A percentile compares a stretch with the other conserved stretches of the same genome.
Conservation (phyloP, 1,140 invertebrate genomes). For the Zelostemma sp. region DNA sequence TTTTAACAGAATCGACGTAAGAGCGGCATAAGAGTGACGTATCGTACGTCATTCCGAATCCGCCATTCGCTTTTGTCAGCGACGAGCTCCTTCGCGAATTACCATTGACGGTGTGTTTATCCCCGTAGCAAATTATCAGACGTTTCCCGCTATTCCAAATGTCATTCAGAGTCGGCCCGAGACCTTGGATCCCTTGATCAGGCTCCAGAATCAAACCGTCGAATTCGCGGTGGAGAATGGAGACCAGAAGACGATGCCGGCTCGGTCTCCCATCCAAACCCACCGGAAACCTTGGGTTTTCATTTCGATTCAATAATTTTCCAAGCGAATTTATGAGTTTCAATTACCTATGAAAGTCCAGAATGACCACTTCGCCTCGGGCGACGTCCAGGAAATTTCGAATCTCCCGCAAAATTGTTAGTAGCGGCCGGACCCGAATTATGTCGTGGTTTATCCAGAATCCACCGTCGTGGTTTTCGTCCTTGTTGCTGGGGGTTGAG, state of each 20-base stretch:
- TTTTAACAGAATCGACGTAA: too few relatives aligned
- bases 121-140: constrained; percentile 77
- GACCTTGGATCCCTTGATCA: constrained; percentile 62
- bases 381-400: constrained; percentile 75
- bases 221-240: constrained; percentile 75
- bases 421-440: constrained; percentile 75
- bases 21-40: too few relatives aligned
- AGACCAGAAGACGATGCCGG: constrained; percentile 73
- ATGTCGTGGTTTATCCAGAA: constrained; percentile 82
- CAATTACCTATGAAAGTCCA: constrained; percentile 77
- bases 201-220: constrained; percentile 71
- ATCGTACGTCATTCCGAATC: too few relatives aligned
- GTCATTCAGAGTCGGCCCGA: constrained; percentile 74
- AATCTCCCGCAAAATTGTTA: constrained; percentile 74
- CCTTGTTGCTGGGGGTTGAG: constrained; percentile 38
- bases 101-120: constrained; percentile 72
- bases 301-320: too few relatives aligned
- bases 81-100: constrained; percentile 27
- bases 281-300: constrained; percentile 74
- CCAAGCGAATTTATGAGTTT: too few relatives aligned
- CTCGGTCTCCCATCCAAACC: constrained; percentile 73
- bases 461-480: constrained; percentile 64
- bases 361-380: constrained; percentile 76
- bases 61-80: too few relatives aligned
- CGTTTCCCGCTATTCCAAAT: constrained; percentile 74